A percentile compares a stretch with the other conserved stretches of the same genome.
These are phyloP conservation scores for Pomatostomus ruficeps DNA, from an alignment of 2,113 vertebrate species.

Conservation along the genomic window DNA sequence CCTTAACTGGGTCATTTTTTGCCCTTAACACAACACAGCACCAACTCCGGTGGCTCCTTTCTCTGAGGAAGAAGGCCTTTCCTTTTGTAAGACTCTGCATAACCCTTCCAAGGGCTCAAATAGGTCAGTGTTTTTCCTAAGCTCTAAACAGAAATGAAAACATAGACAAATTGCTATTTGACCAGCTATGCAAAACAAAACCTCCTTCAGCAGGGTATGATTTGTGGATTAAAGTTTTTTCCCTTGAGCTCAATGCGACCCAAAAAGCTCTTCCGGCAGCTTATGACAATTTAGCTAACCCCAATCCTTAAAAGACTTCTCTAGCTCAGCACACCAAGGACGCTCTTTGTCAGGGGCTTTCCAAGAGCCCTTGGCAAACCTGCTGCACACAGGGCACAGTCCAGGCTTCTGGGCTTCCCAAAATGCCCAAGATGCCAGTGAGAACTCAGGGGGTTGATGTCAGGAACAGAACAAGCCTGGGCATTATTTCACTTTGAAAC, in stretches of 20 bases:
- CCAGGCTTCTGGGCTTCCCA: background rate
- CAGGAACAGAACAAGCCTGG: conserved; percentile 22
- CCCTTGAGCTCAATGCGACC: background rate
- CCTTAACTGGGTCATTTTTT: background rate
- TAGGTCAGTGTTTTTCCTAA: background rate
- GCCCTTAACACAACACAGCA: background rate
- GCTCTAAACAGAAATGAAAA: background rate
- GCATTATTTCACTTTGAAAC: background rate
- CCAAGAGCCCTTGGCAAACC: conserved; percentile 5
- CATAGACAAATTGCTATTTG: background rate
- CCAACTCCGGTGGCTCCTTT: background rate
- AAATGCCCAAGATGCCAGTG: background rate
- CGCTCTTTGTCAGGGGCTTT: conserved; percentile 33
- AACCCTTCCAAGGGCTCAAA: background rate
- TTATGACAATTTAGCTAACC: conserved; percentile 19
- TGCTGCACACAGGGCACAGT: background rate
- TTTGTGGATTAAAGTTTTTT: conserved; percentile 46
- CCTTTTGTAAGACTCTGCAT: background rate
- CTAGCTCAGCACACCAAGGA: background rate
- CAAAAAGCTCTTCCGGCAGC: conserved; percentile 44
- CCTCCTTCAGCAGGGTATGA: background rate
- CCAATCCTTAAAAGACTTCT: conserved; percentile 19
- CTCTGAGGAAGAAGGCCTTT: background rate
- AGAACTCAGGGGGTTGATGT: background rate
- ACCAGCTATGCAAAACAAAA: conserved; percentile 13